These are phyloP conservation scores for Ditula angustiorana DNA, from an alignment of 2,888 invertebrate species.

Conservation along the genomic window DNA sequence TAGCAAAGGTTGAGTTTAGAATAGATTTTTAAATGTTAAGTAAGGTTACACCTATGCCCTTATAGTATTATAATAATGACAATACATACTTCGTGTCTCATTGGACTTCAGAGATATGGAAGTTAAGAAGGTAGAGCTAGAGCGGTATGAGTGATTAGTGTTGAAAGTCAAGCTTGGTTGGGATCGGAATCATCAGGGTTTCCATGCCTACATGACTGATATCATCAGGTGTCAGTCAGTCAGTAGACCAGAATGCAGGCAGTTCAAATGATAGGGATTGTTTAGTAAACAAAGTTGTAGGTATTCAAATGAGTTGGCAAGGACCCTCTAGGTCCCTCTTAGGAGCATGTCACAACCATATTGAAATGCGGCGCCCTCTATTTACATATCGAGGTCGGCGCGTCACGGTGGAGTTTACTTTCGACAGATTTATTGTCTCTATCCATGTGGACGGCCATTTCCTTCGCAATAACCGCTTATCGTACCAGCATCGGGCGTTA, in stretches of 20 bases:
- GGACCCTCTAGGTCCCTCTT: not conserved
- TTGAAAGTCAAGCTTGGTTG: conserved; percentile 1
- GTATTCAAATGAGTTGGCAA: conserved; percentile 24
- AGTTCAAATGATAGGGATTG: conserved; percentile 24
- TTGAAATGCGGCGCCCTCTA: not conserved
- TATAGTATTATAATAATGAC: conserved; percentile 37
- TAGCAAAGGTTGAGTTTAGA: conserved; percentile 32
- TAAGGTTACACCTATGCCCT: conserved; percentile 17
- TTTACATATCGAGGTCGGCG: conserved; percentile 15
- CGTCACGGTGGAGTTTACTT: conserved; percentile 13
- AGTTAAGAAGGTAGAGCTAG: conserved; percentile 4
- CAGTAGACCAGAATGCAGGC: not conserved
- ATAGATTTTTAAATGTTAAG: conserved; percentile 27
- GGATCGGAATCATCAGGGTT: conserved; percentile 15
- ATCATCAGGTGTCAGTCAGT: not conserved
- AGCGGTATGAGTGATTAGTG: not conserved
- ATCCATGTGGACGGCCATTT: conserved; percentile 3
- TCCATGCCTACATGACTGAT: not conserved
- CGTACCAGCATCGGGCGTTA: not conserved
- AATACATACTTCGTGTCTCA: conserved; percentile 31
- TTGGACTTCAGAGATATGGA: not conserved
- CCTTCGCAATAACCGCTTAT: conserved; percentile 10
- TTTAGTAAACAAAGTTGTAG: conserved; percentile 30
- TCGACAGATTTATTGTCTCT: conserved; percentile 3
- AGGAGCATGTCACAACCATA: conserved; percentile 11